phyloP scores from a whole-genome alignment of 92 coral and sea anemone genomes.

The Blastomussa wellsi region DNA sequence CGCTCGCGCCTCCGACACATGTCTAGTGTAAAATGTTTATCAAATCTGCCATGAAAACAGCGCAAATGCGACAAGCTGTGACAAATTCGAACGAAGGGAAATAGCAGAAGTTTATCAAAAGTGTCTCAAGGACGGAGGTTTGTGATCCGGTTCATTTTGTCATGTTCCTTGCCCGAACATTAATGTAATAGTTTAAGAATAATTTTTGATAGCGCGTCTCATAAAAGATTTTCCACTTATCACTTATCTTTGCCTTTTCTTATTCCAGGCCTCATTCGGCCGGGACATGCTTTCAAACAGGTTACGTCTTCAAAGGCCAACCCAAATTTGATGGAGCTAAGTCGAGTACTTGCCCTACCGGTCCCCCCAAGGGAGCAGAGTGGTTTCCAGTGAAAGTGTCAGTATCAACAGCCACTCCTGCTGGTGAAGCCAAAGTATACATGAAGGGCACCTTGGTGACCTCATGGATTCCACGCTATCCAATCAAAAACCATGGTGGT shows the following conservation, averaged over 20 bases:
- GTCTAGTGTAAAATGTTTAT: too few species aligned
- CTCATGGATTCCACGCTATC: slow-evolving; percentile 48
- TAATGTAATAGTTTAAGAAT: background rate
- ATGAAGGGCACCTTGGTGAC: slow-evolving; percentile 32
- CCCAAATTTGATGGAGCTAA: slow-evolving; percentile 40
- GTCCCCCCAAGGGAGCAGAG: slow-evolving; percentile 63
- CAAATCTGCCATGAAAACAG: too few species aligned
- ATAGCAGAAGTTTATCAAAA: too few species aligned
- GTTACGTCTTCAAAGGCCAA: slow-evolving; percentile 58
- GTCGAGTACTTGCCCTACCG: slow-evolving; percentile 45
- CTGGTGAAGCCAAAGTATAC: slow-evolving; percentile 49
- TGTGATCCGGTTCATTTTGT: background rate
- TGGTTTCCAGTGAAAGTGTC: slow-evolving; percentile 55
- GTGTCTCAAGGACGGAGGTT: too few species aligned
- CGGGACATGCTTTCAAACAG: slow-evolving; percentile 63
- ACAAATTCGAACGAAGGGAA: too few species aligned
- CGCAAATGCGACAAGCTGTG: too few species aligned
- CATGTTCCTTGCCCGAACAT: background rate
- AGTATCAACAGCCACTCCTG: slow-evolving; percentile 22
- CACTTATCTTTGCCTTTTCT: background rate
- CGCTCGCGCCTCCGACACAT: too few species aligned
- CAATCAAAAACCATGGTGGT: slow-evolving; percentile 62
- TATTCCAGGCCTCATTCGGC: slow-evolving; percentile 58
- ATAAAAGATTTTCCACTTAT: background rate
- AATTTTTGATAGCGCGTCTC: background rate